Evolutionary conservation across 1,140 invertebrate species (phyloP).

Genomic region (Periplaneta americana): DNA sequence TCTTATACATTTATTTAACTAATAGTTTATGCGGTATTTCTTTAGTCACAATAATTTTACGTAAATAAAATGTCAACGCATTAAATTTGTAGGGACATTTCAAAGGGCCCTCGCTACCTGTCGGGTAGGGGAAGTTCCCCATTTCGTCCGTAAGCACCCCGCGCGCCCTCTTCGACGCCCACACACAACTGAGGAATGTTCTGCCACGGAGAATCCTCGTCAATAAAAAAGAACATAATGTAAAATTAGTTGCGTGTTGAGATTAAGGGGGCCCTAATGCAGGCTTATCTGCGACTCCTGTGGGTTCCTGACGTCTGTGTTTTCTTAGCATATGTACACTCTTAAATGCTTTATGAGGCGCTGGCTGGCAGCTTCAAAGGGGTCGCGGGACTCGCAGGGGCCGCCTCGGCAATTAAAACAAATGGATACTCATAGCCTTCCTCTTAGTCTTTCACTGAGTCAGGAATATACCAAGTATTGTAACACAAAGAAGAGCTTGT

Average conservation of each 20-base stretch:
- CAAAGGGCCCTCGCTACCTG: too few relatives aligned
- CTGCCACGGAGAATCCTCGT: neutral
- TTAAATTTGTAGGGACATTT: too few relatives aligned
- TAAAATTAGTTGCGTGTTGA: neutral
- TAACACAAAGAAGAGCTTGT: too few relatives aligned
- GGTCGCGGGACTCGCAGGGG: neutral
- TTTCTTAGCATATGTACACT: neutral
- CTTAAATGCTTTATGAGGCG: neutral
- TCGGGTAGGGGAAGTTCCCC: neutral
- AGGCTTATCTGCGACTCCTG: neutral
- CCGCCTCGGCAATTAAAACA: too few relatives aligned
- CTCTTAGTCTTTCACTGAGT: too few relatives aligned
- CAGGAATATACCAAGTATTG: too few relatives aligned
- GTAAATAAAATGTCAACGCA: too few relatives aligned
- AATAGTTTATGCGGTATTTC: too few relatives aligned
- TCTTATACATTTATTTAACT: too few relatives aligned
- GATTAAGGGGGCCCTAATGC: neutral
- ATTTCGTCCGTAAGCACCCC: neutral
- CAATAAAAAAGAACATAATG: neutral
- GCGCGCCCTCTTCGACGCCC: neutral
- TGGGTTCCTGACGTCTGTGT: neutral
- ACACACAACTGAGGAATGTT: neutral
- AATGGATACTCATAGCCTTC: too few relatives aligned
- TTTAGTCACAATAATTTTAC: too few relatives aligned
- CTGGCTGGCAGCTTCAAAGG: neutral